phyloP scores from a whole-genome alignment of 1,140 invertebrate species.

The Protaetia brevitarsis region DNA sequence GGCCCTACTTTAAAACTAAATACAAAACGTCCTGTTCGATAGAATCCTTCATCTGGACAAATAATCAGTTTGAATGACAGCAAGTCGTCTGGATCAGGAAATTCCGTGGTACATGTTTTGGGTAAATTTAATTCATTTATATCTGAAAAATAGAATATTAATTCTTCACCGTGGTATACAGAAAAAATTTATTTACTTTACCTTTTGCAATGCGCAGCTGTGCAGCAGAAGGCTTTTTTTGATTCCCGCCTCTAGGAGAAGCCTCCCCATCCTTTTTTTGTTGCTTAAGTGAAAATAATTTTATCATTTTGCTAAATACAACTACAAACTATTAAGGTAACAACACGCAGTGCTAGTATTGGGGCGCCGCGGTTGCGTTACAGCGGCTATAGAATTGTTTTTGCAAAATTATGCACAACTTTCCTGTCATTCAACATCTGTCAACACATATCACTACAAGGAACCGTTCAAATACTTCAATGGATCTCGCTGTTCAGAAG shows the following conservation, averaged over 20 bases:
- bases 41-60: slow-evolving; percentile 96
- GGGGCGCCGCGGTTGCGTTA: background rate
- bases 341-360: background rate
- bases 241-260: slow-evolving; percentile 67
- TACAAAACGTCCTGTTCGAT: slow-evolving; percentile 87
- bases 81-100: slow-evolving; percentile 94
- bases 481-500: background rate
- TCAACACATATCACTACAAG: slow-evolving; percentile 15
- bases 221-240: slow-evolving; percentile 90
- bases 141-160: slow-evolving; percentile 66
- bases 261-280: slow-evolving; percentile 95
- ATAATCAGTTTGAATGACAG: slow-evolving; percentile 95
- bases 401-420: slow-evolving; percentile 17
- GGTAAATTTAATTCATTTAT: slow-evolving; percentile 96
- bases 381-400: slow-evolving; percentile 18
- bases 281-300: slow-evolving; percentile 96
- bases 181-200: slow-evolving; percentile 44
- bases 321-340: slow-evolving; percentile 20
- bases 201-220: slow-evolving; percentile 97
- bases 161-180: background rate
- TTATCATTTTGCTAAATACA: slow-evolving; percentile 73
- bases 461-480: background rate
- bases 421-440: slow-evolving; percentile 24
- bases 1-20: slow-evolving; percentile 98
- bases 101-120: slow-evolving; percentile 94